Evolutionary conservation across 2,113 vertebrate genomes (phyloP).

Genomic region (Pitta sordida): DNA sequence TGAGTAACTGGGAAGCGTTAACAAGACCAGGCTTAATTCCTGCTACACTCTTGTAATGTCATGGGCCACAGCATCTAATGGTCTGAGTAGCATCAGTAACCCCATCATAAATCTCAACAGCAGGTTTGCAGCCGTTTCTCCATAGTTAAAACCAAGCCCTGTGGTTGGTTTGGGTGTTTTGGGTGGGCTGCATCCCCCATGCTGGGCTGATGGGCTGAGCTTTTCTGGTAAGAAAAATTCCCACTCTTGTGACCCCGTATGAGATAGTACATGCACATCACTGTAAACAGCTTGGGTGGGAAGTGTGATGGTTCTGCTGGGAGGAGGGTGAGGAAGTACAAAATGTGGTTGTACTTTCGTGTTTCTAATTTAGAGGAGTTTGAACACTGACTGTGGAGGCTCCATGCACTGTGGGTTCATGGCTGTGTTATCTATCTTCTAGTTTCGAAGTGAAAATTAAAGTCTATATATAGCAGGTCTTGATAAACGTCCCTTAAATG

Average conservation of each 20-base stretch:
- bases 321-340: not conserved
- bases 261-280: fast-evolving
- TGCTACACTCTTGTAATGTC: not conserved
- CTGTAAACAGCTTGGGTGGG: not conserved
- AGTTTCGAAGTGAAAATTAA: not conserved
- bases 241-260: fast-evolving
- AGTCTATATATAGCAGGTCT: not conserved
- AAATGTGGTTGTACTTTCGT: not conserved
- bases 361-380: not conserved
- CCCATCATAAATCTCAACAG: not conserved
- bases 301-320: not conserved
- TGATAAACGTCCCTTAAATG: not conserved
- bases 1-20: not conserved
- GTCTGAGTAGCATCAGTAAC: not conserved
- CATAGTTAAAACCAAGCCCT: not conserved
- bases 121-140: not conserved
- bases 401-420: not conserved
- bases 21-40: not conserved
- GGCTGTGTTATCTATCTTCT: not conserved
- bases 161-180: not conserved
- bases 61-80: not conserved
- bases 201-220: not conserved
- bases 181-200: not conserved
- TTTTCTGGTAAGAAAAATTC: not conserved
- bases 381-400: not conserved